Percentiles rank a stretch among this genome's conserved stretches.
These are phyloP conservation scores for Salvelinus alpinus DNA, from an alignment of 2,113 vertebrate species.

Conservation along the genomic window DNA sequence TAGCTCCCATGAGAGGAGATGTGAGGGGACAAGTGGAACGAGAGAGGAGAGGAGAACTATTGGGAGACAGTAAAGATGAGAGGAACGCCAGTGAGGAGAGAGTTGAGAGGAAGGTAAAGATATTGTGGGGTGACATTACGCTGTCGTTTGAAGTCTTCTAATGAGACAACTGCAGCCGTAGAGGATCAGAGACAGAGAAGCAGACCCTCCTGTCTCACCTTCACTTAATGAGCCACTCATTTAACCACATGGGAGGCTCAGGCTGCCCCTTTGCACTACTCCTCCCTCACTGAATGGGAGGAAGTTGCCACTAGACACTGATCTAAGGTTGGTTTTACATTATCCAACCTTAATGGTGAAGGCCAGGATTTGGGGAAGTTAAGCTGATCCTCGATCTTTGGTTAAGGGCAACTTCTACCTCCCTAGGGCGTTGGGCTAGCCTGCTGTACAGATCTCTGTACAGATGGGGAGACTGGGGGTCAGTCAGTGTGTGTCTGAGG, in stretches of 20 bases:
- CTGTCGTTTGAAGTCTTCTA: slow-evolving; percentile 7
- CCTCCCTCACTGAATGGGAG: neutral
- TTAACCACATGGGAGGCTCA: neutral
- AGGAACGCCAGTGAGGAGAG: slow-evolving; percentile 7
- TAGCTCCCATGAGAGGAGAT: slow-evolving; percentile 10
- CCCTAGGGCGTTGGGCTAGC: neutral
- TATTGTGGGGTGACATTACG: neutral
- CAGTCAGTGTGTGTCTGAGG: neutral
- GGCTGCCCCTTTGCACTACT: neutral
- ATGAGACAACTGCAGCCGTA: neutral
- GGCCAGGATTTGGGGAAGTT: no score
- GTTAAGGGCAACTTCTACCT: neutral
- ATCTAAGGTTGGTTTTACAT: no score
- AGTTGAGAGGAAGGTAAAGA: slow-evolving; percentile 1
- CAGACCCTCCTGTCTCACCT: neutral
- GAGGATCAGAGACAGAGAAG: neutral
- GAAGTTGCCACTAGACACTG: no score
- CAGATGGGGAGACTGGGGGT: neutral
- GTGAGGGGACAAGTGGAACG: neutral
- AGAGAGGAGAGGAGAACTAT: slow-evolving; percentile 5
- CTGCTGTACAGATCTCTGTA: neutral
- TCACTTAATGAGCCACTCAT: neutral
- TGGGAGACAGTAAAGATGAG: neutral
- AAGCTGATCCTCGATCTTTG: neutral
- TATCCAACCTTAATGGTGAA: no score